Conservation (phyloP, 1,140 invertebrate genomes). For the Antheraea pernyi region DNA sequence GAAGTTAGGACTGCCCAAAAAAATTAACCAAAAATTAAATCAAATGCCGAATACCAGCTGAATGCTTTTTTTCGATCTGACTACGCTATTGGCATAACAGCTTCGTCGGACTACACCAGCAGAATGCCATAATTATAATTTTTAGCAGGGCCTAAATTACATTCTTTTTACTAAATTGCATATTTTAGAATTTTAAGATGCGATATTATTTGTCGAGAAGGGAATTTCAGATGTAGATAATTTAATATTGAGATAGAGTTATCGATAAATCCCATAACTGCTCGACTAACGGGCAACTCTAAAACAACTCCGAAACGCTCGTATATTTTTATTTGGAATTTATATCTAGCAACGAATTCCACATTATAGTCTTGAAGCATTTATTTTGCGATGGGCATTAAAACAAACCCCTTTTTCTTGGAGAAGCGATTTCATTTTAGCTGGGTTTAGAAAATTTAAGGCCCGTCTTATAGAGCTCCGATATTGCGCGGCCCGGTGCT, state of each 20-base stretch:
- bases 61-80: no score
- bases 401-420: conserved; percentile 77
- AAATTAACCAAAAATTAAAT: no score
- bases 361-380: conserved; percentile 76
- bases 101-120: no score
- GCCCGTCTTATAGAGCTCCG: conserved; percentile 58
- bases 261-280: not conserved
- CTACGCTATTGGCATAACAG: no score
- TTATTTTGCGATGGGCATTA: conserved; percentile 78
- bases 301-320: conserved; percentile 12
- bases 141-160: no score
- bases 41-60: no score
- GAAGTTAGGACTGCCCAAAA: no score
- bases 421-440: conserved; percentile 74
- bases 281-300: conserved; percentile 27
- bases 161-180: no score
- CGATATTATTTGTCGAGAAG: no score
- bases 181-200: no score
- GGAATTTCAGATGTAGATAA: no score
- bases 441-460: conserved; percentile 75
- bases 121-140: no score
- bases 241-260: not conserved
- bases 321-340: conserved; percentile 75
- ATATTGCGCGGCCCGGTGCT: conserved; percentile 46
- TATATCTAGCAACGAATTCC: conserved; percentile 74